Base-by-base conservation (phyloP, 2,797 vertebrate genomes). In the Darevskia mixta region DNA sequence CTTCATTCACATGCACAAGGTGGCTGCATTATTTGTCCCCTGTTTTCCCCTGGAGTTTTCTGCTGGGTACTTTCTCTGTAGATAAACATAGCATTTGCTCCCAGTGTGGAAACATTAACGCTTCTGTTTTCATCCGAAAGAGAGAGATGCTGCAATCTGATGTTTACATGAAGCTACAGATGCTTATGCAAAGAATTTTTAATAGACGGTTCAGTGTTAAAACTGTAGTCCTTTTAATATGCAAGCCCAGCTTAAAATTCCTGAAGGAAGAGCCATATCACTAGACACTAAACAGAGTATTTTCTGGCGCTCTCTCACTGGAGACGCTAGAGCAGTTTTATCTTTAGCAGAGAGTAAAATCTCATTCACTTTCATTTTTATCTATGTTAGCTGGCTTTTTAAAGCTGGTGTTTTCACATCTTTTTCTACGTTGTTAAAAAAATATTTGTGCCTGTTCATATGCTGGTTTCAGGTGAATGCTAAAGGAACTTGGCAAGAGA, bases 271-370 rank as follows among this genome's bases (percentile, higher is more conserved):
- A 25, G 15, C 5, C 79, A 80, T 2, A 0, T 43, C 88, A 79
- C 72, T 91, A 86, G 82, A 72, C 88, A 41, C 35, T 79, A 1
- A 89, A 91, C 58, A 41, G 72, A 90, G 41, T 86, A 15, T 4
- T 25, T 69, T 91, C 17, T 78, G 41, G 27, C 29, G 25, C 7
- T 82, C n/a, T 78, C 20, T 6, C 35, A 77, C 83, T 87, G 13
- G 84, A 79, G 77, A 11, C 79, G 79, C 0, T 8, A 38, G 73
- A 5, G 3, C 76, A 85, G 38, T 90, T 92, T 82, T 35, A 15
- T 82, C 61, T 86, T 18, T 86, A 41, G 45, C 86, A 90, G 83
- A 90, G 82, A 91, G 75, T 2, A 0, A 80, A 78, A 38, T 11
- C 61, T 85, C 38, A 75, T 79, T 91, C 1, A 15, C 86, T 88